Conservation (phyloP, 2,888 invertebrate species). For the Apoderus coryli region DNA sequence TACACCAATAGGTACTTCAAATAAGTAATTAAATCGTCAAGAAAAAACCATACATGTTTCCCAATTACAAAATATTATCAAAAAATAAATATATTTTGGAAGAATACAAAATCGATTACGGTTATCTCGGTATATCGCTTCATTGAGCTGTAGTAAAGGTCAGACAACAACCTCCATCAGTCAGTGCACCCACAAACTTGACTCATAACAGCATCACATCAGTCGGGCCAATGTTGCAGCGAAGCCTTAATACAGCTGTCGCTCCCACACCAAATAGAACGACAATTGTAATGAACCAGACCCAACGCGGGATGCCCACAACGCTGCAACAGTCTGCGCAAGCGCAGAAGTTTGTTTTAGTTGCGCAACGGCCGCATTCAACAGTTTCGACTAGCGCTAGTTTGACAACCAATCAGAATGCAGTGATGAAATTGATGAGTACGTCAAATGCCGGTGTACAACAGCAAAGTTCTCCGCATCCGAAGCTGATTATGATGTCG, state of each 20-base stretch:
- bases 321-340: slow-evolving; percentile 23
- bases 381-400: slow-evolving; percentile 8
- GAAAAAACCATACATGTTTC: too few relatives aligned
- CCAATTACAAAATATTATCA: too few relatives aligned
- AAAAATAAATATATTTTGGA: slow-evolving; percentile 73
- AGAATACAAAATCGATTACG: slow-evolving; percentile 63
- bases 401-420: slow-evolving; percentile 23
- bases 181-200: slow-evolving; percentile 26
- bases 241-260: slow-evolving; percentile 13
- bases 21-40: too few relatives aligned
- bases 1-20: too few relatives aligned
- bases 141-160: slow-evolving; percentile 71
- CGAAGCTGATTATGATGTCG: slow-evolving; percentile 38
- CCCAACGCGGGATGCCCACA: slow-evolving; percentile 29
- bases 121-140: slow-evolving; percentile 66
- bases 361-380: slow-evolving; percentile 35
- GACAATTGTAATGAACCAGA: slow-evolving; percentile 37
- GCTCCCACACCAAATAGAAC: slow-evolving; percentile 19
- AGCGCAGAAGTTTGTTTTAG: slow-evolving; percentile 39
- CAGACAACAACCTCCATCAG: slow-evolving; percentile 46
- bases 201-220: slow-evolving; percentile 11
- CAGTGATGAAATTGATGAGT: slow-evolving; percentile 32
- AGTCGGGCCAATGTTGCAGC: slow-evolving; percentile 12
- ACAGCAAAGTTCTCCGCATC: slow-evolving; percentile 27
- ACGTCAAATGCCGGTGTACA: slow-evolving; percentile 22